A percentile compares a stretch with the other conserved stretches of the same genome.
Conservation (phyloP, 2,797 vertebrate species). For the Aeoliscus strigatus region DNA sequence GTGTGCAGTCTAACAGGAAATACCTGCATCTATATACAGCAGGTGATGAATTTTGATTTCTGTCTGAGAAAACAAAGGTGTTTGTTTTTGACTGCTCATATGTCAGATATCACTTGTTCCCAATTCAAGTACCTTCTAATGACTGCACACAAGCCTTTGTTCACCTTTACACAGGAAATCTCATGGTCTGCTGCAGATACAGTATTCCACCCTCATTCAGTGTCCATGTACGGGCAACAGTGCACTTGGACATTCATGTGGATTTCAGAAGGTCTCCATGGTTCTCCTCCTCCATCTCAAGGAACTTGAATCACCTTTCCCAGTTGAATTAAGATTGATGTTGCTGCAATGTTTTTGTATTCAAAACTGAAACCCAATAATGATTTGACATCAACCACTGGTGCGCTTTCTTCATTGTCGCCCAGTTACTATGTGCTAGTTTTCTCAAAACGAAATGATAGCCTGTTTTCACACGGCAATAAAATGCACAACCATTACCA, state of each 20-base stretch:
- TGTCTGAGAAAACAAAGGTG: no score
- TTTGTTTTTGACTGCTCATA: conserved; percentile 11
- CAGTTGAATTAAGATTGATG: conserved; percentile 22
- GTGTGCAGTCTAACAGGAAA: no score
- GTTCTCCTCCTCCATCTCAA: conserved; percentile 23
- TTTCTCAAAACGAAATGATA: not conserved
- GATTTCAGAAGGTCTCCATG: conserved; percentile 18
- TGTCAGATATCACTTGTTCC: conserved; percentile 10
- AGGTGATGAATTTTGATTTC: no score
- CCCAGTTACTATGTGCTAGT: not conserved
- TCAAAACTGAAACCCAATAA: conserved; percentile 10
- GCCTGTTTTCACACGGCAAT: conserved; percentile 7
- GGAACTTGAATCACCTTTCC: conserved; percentile 26
- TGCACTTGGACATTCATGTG: conserved; percentile 8
- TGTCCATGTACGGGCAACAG: conserved; percentile 41
- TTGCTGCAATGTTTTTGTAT: conserved; percentile 25
- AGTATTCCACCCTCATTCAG: conserved; percentile 25
- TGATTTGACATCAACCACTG: conserved; percentile 2
- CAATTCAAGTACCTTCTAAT: conserved; percentile 20
- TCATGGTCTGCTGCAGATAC: conserved; percentile 24
- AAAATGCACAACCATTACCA: not conserved
- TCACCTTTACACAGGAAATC: conserved; percentile 27
- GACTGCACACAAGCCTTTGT: conserved; percentile 20
- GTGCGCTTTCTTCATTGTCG: conserved; percentile 3
- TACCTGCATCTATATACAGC: no score